Base-by-base conservation (phyloP, 2,888 invertebrate species). In the Hipparchia semele region DNA sequence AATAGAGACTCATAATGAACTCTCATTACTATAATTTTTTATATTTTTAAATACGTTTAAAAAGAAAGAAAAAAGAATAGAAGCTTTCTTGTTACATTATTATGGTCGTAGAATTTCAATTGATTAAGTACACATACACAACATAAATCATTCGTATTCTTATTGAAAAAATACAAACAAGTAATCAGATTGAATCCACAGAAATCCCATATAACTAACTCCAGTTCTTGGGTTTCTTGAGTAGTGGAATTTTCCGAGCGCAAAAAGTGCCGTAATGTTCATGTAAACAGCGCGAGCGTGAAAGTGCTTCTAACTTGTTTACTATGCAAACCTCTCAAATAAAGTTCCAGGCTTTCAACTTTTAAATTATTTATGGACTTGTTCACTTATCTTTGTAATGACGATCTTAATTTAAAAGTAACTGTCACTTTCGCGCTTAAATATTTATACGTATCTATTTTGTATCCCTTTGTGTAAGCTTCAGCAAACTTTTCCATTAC, bases 281-380 rank as follows among this genome's bases (percentile, higher is more conserved):
- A 69, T 71, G 73, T 75, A 75, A 75, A 74, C 71, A 76, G 71
- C 65, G 69, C 62, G 70, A 72, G 72, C 76, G 74, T 73, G 72
- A 74, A 76, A 76, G 73, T 73, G 74, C 72, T 74, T 75, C 62
- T 71, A 73, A 72, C 75, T 75, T 76, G 73, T 76, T 76, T 75
- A 75, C 75, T 64, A 73, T 67, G 66, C 73, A 69, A 73, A 76
- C 72, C 76, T 70, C 67, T 75, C 72, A 75, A 75, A 73, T 76
- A 76, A 67, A 76, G 67, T 75, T 72, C 33, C 71, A 72, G 60
- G 61, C 73, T 76, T 73, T 64, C 70, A 75, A 67, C 71, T 75
- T 69, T 69, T 69, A 61, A 69, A 69, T 69, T 58, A 69, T 61
- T 69, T 69, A 69, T 60, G 61, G 61, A 61, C 69, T 60, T 61